Percentiles rank a stretch among this genome's conserved stretches.
phyloP scores from a whole-genome alignment of 2,113 vertebrate genomes.

The Muntiacus muntjak region DNA sequence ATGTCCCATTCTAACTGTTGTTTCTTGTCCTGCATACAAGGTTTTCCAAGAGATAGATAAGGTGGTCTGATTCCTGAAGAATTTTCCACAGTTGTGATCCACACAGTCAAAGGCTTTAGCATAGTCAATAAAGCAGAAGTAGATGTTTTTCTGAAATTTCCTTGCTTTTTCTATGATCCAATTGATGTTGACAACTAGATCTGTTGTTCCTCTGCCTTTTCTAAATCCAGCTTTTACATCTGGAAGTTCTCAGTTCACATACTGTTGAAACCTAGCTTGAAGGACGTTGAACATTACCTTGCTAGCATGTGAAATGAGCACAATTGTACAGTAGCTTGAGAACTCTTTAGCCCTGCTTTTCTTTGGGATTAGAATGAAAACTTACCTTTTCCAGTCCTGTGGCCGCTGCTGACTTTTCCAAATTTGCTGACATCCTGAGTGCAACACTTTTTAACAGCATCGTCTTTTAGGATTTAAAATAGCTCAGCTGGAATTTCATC shows the following conservation, averaged over 20 bases:
- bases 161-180: background rate
- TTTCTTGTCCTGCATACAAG: background rate
- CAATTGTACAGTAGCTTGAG: background rate
- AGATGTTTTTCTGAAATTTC: background rate
- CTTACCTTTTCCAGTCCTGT: background rate
- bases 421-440: background rate
- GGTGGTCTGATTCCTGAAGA: background rate
- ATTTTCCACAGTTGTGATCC: background rate
- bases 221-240: background rate
- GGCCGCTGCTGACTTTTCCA: background rate
- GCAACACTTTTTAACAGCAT: background rate
- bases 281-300: background rate
- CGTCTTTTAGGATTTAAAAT: background rate
- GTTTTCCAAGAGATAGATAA: background rate
- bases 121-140: background rate
- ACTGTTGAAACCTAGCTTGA: background rate
- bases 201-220: background rate
- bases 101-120: background rate
- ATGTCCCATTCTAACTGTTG: background rate
- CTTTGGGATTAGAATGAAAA: background rate
- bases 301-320: background rate
- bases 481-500: background rate
- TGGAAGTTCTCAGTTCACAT: background rate
- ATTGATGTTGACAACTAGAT: background rate
- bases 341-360: background rate